Conservation (phyloP, 2,113 vertebrate species). For the Tympanuchus pallidicinctus region DNA sequence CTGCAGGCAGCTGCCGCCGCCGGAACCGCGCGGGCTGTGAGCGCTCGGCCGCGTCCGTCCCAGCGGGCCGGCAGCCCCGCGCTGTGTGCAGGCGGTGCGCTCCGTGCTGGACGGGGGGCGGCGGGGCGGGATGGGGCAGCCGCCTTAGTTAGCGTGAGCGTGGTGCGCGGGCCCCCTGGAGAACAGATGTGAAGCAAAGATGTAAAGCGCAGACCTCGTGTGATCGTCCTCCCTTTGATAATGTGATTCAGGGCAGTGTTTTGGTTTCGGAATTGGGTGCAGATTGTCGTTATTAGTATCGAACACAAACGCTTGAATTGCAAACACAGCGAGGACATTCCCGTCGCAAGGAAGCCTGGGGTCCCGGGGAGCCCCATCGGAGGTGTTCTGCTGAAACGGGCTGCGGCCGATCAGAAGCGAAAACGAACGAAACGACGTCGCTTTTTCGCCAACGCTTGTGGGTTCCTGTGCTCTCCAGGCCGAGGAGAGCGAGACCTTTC, state of each 20-base stretch:
- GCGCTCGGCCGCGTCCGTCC: too few relatives aligned
- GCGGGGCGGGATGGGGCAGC: too few relatives aligned
- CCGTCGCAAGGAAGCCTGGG: constrained; percentile 35
- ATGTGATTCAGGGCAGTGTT: constrained; percentile 60
- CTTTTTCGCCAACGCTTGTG: too few relatives aligned
- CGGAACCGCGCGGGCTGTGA: too few relatives aligned
- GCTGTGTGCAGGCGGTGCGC: too few relatives aligned
- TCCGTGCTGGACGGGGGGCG: too few relatives aligned
- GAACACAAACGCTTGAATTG: constrained; percentile 78
- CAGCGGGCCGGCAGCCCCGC: too few relatives aligned
- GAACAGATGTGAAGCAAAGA: constrained; percentile 33
- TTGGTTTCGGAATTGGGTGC: constrained; percentile 67
- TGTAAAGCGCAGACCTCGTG: constrained; percentile 44
- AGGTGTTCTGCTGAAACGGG: background rate
- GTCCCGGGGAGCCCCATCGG: constrained; percentile 66
- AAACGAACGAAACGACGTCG: fast-evolving
- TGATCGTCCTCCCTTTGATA: constrained; percentile 60
- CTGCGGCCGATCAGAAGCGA: too few relatives aligned
- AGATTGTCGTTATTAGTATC: constrained; percentile 80
- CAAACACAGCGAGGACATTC: constrained; percentile 70
- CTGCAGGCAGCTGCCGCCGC: background rate
- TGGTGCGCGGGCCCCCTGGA: background rate
- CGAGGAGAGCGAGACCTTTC: background rate
- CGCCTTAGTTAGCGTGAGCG: too few relatives aligned
- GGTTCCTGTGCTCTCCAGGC: too few relatives aligned